Evolutionary conservation across 2,113 vertebrate genomes (phyloP).

Genomic region (Colius striatus): DNA sequence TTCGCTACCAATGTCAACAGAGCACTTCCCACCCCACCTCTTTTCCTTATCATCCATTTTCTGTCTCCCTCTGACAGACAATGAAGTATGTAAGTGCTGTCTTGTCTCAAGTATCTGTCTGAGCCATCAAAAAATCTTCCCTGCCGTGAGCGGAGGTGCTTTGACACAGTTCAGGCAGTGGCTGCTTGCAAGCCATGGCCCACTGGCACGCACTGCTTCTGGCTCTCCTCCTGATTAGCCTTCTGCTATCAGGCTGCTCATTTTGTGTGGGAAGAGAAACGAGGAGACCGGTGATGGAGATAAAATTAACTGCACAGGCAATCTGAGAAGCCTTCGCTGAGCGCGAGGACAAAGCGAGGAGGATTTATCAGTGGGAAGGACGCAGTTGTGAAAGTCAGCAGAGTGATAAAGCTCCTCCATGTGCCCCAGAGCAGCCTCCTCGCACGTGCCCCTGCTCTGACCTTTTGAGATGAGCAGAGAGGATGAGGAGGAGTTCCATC

Average conservation of each 20-base stretch:
- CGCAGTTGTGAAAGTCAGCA: neutral
- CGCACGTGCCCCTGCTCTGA: neutral
- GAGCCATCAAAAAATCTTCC: conserved; percentile 23
- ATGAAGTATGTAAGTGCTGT: conserved; percentile 19
- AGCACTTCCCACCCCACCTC: neutral
- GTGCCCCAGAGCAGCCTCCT: neutral
- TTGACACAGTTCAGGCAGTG: neutral
- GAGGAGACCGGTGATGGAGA: neutral
- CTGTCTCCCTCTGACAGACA: conserved; percentile 14
- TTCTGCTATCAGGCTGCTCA: neutral
- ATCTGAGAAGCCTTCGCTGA: neutral
- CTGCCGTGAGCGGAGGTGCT: neutral
- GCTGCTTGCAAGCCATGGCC: neutral
- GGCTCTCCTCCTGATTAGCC: neutral
- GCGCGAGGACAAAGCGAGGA: neutral
- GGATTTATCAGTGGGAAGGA: neutral
- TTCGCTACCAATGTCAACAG: neutral
- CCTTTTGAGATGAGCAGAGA: neutral
- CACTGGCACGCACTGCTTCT: neutral
- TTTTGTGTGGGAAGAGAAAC: neutral
- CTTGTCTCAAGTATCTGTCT: conserved; percentile 48
- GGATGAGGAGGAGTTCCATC: neutral
- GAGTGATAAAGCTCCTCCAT: neutral
- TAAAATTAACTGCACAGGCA: neutral
- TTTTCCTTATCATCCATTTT: conserved; percentile 3